Evolutionary conservation across 2,797 vertebrate species (phyloP).

Genomic region (Melanotaenia maccullochi): DNA sequence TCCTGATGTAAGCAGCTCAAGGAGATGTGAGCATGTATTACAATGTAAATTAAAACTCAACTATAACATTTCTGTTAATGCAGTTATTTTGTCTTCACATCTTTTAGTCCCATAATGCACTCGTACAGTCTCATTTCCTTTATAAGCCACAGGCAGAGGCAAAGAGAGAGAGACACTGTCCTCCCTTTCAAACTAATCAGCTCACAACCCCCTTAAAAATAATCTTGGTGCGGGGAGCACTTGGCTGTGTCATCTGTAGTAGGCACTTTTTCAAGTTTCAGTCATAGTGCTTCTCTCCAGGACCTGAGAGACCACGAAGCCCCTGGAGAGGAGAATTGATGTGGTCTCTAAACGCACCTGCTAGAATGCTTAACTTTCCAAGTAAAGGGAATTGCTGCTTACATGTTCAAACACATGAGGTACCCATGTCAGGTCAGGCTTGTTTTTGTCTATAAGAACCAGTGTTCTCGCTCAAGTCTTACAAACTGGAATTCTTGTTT

Average conservation of each 20-base stretch:
- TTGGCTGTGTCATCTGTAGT: slow-evolving; percentile 70
- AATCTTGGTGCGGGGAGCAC: slow-evolving; percentile 49
- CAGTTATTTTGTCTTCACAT: slow-evolving; percentile 32
- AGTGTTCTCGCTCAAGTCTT: slow-evolving; percentile 19
- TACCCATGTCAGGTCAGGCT: slow-evolving; percentile 68
- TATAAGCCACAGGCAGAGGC: slow-evolving; percentile 54
- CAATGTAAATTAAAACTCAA: slow-evolving; percentile 45
- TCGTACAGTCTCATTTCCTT: slow-evolving; percentile 45
- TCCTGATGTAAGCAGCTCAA: slow-evolving; percentile 37
- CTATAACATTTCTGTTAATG: slow-evolving; percentile 32
- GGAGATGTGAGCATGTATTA: slow-evolving; percentile 31
- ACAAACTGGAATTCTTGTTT: slow-evolving; percentile 39
- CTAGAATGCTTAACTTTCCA: slow-evolving; percentile 60
- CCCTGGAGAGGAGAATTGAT: slow-evolving; percentile 63
- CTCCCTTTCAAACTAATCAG: slow-evolving; percentile 40
- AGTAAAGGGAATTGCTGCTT: slow-evolving; percentile 83
- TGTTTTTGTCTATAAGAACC: slow-evolving; percentile 51
- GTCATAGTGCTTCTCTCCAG: slow-evolving; percentile 68
- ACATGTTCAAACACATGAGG: slow-evolving; percentile 68
- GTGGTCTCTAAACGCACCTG: slow-evolving; percentile 35
- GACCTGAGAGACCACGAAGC: slow-evolving; percentile 63
- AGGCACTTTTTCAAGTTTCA: slow-evolving; percentile 86
- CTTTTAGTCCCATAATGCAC: slow-evolving; percentile 19
- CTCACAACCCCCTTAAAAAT: slow-evolving; percentile 41
- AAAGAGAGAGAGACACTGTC: slow-evolving; percentile 41